Conservation (phyloP, 2,113 vertebrate genomes). For the Halcyon malimbica region DNA sequence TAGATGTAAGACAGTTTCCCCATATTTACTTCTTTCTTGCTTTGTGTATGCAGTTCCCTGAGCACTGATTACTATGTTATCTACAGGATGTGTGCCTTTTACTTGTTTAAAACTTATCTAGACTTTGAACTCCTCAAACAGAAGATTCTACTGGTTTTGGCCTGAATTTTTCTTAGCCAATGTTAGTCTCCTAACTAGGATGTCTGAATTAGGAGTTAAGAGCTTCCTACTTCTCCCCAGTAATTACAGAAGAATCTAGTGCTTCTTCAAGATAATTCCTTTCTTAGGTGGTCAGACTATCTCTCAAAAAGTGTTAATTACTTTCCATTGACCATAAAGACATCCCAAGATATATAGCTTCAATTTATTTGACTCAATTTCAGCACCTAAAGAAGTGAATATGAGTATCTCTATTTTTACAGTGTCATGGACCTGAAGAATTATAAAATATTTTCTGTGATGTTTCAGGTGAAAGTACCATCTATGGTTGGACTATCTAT, state of each 20-base stretch:
- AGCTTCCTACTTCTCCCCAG: not conserved
- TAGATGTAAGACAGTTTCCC: not conserved
- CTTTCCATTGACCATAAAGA: not conserved
- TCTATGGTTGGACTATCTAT: fast-evolving
- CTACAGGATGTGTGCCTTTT: not conserved
- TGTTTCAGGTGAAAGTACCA: not conserved
- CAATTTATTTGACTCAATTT: not conserved
- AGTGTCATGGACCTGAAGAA: not conserved
- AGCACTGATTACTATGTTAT: not conserved
- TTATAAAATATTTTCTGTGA: not conserved
- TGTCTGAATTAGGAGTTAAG: not conserved
- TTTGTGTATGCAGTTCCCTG: not conserved
- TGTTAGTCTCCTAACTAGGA: not conserved
- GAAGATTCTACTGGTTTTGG: not conserved
- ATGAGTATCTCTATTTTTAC: not conserved
- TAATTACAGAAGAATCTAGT: not conserved
- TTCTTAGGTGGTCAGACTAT: not conserved
- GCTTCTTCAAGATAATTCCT: not conserved
- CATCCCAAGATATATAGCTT: not conserved
- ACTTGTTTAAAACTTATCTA: not conserved
- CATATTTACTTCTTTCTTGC: not conserved
- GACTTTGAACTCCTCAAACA: not conserved
- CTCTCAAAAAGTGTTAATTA: not conserved
- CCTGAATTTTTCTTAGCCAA: not conserved
- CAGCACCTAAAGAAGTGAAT: not conserved